phyloP scores from a whole-genome alignment of 1,140 invertebrate genomes.

The Cheumatopsyche charites region DNA sequence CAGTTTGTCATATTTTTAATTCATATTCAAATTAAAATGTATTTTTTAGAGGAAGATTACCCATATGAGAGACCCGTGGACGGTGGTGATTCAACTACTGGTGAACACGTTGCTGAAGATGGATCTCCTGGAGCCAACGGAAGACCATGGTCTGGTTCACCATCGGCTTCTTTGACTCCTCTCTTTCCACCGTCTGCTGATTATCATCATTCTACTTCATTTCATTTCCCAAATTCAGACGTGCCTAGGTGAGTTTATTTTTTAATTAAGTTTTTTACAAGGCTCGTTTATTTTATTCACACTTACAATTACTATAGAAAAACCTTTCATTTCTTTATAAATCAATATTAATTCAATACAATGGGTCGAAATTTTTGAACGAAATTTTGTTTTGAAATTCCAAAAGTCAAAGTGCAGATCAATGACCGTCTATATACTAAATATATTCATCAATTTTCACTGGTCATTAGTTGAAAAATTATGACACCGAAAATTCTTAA shows the following conservation, averaged over 20 bases:
- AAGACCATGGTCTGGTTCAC: slow-evolving; percentile 9
- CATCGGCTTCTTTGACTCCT: slow-evolving; percentile 16
- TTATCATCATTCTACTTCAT: slow-evolving; percentile 1
- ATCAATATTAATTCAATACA: too few species aligned
- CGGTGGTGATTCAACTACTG: background rate
- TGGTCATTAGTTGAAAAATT: too few species aligned
- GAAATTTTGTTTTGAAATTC: too few species aligned
- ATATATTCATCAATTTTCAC: too few species aligned
- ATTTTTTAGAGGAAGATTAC: slow-evolving; percentile 23
- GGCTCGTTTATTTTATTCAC: background rate
- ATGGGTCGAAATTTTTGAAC: too few species aligned
- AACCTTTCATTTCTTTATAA: too few species aligned
- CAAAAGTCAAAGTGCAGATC: too few species aligned
- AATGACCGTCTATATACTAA: too few species aligned
- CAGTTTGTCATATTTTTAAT: too few species aligned
- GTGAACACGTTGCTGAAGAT: background rate
- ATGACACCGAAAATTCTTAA: too few species aligned
- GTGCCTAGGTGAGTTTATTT: slow-evolving; percentile 17
- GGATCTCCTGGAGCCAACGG: slow-evolving; percentile 13
- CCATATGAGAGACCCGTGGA: background rate
- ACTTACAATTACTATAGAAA: background rate
- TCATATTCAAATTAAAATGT: too few species aligned
- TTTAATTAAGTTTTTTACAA: background rate
- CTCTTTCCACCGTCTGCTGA: slow-evolving; percentile 28
- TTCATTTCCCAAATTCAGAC: slow-evolving; percentile 9